A percentile compares a stretch with the other conserved stretches of the same genome.
These are phyloP conservation scores for Hydrophis major DNA, from an alignment of 2,797 vertebrate genomes.

Conservation along the genomic window DNA sequence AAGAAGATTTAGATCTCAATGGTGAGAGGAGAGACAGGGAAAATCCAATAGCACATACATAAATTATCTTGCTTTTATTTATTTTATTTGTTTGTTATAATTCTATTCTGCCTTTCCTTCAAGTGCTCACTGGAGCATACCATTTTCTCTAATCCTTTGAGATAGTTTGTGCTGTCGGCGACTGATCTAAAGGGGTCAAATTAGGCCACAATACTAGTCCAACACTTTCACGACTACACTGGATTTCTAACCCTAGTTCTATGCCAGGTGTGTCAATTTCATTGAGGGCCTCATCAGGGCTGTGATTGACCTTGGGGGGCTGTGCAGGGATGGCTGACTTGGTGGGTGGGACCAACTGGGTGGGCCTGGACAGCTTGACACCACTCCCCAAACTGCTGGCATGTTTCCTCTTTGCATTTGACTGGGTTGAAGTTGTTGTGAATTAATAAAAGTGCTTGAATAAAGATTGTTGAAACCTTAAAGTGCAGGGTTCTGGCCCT, in stretches of 20 bases:
- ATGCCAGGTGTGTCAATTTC: not conserved
- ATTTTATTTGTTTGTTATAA: not conserved
- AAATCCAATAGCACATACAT: not conserved
- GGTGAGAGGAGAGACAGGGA: not conserved
- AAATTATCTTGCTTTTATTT: not conserved
- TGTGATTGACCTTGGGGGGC: too few relatives aligned
- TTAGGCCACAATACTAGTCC: not conserved
- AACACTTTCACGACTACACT: not conserved
- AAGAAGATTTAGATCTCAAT: not conserved
- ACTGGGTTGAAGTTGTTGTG: too few relatives aligned
- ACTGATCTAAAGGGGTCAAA: not conserved
- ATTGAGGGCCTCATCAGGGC: too few relatives aligned
- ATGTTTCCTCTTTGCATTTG: too few relatives aligned
- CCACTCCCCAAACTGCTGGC: too few relatives aligned
- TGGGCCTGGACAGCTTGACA: too few relatives aligned
- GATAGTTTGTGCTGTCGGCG: not conserved
- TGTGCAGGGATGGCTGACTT: too few relatives aligned
- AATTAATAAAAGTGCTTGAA: too few relatives aligned
- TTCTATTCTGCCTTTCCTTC: not conserved
- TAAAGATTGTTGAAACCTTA: too few relatives aligned
- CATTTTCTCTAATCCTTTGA: not conserved
- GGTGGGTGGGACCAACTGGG: too few relatives aligned
- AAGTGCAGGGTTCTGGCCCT: too few relatives aligned
- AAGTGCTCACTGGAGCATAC: not conserved
- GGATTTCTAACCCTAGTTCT: not conserved